Evolutionary conservation across 2,797 vertebrate species (phyloP).

Genomic region (Anomalospiza imberbis): DNA sequence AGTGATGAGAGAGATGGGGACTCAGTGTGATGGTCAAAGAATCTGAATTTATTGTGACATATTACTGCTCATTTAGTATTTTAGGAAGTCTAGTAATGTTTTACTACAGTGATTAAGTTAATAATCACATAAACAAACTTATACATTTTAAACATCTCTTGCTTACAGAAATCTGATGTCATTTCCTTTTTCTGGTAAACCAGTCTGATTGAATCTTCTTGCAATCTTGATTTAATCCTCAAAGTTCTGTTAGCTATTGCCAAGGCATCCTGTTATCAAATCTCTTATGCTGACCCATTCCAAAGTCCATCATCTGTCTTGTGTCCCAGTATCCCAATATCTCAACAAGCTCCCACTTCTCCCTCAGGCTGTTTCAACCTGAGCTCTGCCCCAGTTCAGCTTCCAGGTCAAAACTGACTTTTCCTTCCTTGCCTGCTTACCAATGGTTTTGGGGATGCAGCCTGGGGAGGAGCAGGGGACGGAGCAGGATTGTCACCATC

Average conservation of each 20-base stretch:
- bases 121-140: neutral
- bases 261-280: neutral
- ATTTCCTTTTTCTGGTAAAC: neutral
- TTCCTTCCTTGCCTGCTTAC: neutral
- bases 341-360: neutral
- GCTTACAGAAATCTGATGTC: neutral
- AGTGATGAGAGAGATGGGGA: neutral
- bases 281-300: neutral
- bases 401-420: neutral
- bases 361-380: neutral
- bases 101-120: neutral
- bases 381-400: neutral
- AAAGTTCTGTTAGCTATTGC: neutral
- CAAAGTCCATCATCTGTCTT: neutral
- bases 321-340: neutral
- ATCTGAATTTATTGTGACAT: neutral
- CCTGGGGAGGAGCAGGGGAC: accelerated
- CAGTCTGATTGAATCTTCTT: neutral
- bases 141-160: neutral
- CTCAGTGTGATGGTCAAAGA: neutral
- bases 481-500: neutral
- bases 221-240: neutral
- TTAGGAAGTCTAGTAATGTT: neutral
- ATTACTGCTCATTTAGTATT: neutral
- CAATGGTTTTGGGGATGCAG: neutral